Evolutionary conservation across 2,888 invertebrate species (phyloP).

Genomic region (Aleiodes alternator): DNA sequence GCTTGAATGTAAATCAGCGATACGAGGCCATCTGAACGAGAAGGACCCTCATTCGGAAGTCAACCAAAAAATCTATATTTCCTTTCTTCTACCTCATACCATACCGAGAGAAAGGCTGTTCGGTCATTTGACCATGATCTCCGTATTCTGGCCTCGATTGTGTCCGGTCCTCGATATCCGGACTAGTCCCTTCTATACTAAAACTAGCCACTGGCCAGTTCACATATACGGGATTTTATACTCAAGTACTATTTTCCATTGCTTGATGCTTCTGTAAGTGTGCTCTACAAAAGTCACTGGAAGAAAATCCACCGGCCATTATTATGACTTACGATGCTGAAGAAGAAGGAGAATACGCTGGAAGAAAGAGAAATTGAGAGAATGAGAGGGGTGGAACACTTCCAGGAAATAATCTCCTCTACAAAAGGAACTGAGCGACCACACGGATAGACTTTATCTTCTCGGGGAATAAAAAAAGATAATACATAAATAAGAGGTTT

Average conservation of each 20-base stretch:
- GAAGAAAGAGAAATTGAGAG: neutral
- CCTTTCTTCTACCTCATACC: slow-evolving; percentile 28
- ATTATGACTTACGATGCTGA: slow-evolving; percentile 32
- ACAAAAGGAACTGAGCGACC: slow-evolving; percentile 2
- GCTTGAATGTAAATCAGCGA: slow-evolving; percentile 61
- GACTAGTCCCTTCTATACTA: slow-evolving; percentile 22
- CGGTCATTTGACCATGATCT: slow-evolving; percentile 56
- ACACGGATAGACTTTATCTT: neutral
- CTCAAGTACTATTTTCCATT: slow-evolving; percentile 42
- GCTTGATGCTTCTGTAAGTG: slow-evolving; percentile 23
- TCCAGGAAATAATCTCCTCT: slow-evolving; percentile 17
- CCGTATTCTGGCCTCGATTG: slow-evolving; percentile 41
- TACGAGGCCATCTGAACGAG: slow-evolving; percentile 51
- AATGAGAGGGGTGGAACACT: slow-evolving; percentile 5
- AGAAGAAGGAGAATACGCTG: neutral
- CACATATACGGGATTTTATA: slow-evolving; percentile 43
- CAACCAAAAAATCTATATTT: slow-evolving; percentile 47
- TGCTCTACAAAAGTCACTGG: slow-evolving; percentile 37
- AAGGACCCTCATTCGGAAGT: slow-evolving; percentile 55
- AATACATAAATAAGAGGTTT: neutral
- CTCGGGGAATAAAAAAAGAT: neutral
- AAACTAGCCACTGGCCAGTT: neutral
- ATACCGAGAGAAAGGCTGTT: slow-evolving; percentile 45
- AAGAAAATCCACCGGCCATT: slow-evolving; percentile 43
- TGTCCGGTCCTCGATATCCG: slow-evolving; percentile 55